phyloP scores from a whole-genome alignment of 2,113 vertebrate species.

The Trichechus manatus region DNA sequence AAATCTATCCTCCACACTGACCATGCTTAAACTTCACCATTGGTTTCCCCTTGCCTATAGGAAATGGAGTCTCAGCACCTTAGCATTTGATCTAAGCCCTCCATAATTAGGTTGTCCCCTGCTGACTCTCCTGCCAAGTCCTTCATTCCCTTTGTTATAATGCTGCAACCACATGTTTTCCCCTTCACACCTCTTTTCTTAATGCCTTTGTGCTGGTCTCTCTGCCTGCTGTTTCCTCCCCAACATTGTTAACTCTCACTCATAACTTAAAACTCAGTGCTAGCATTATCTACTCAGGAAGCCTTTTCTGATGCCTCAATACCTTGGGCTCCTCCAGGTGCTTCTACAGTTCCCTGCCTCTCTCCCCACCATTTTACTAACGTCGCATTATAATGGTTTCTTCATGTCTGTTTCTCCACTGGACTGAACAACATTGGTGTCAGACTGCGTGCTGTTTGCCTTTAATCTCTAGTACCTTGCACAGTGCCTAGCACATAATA shows the following conservation, averaged over 20 bases:
- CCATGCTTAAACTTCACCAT: not conserved
- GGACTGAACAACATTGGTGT: not conserved
- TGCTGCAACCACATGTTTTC: not conserved
- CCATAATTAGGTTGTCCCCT: not conserved
- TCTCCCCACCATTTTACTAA: not conserved
- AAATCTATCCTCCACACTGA: not conserved
- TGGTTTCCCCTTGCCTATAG: not conserved
- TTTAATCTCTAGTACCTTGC: not conserved
- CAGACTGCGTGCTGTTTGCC: not conserved
- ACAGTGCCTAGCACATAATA: not conserved
- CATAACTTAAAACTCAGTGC: not conserved
- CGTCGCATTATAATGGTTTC: not conserved
- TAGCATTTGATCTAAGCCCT: too few relatives aligned
- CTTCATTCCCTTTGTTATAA: not conserved
- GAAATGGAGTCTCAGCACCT: not conserved
- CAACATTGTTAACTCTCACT: not conserved
- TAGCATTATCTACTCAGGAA: not conserved
- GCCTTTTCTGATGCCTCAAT: not conserved
- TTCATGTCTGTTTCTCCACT: not conserved
- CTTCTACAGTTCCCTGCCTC: not conserved
- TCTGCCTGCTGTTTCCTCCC: not conserved
- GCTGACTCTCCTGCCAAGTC: not conserved
- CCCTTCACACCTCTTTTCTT: not conserved
- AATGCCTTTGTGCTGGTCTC: not conserved
- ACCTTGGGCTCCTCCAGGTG: not conserved